Evolutionary conservation across 2,888 invertebrate species (phyloP).

Genomic region (Nematopogon swammerdamellus): DNA sequence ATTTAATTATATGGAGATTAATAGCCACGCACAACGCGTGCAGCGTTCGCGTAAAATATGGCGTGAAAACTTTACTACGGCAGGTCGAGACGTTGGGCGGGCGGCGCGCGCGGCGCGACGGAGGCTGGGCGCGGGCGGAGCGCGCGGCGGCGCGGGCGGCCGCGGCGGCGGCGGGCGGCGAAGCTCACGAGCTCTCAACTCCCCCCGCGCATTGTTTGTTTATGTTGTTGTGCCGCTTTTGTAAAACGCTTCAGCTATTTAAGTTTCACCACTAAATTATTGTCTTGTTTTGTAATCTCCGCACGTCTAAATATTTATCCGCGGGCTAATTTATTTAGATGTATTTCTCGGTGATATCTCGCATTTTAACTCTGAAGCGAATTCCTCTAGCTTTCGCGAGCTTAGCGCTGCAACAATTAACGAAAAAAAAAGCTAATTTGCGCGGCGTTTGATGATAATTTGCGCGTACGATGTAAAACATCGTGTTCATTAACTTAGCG

Average conservation of each 20-base stretch:
- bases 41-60: slow-evolving; percentile 39
- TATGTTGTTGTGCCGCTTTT: background rate
- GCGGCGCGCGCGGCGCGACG: slow-evolving; percentile 8
- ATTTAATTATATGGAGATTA: slow-evolving; percentile 56
- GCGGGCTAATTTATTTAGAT: background rate
- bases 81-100: slow-evolving; percentile 4
- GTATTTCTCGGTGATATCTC: no score
- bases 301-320: background rate
- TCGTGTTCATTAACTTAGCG: no score
- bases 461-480: no score
- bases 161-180: no score
- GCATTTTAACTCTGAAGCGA: no score
- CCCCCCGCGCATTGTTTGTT: background rate
- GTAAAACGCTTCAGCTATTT: background rate
- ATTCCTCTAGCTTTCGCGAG: no score
- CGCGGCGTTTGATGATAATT: no score
- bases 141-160: no score
- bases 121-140: no score
- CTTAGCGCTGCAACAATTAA: no score
- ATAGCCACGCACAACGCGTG: slow-evolving; percentile 37
- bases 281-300: background rate
- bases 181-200: background rate
- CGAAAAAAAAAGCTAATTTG: no score
- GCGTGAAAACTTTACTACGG: slow-evolving; percentile 28
- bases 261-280: background rate